Base-by-base conservation (phyloP, 1,140 invertebrate species). In the Bombyx mandarina region DNA sequence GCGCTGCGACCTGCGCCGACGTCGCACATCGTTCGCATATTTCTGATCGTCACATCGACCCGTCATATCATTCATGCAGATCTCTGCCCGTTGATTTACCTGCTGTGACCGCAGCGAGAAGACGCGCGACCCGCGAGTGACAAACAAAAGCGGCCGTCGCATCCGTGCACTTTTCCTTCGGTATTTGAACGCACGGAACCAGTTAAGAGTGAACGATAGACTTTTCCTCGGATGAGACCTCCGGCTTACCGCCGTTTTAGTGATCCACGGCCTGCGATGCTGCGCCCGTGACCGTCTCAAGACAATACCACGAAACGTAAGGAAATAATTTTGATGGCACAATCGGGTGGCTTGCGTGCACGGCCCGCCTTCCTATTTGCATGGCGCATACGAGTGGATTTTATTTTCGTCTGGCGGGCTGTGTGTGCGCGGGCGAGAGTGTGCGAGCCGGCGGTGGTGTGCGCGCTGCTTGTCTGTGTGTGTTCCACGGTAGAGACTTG, bases 301-400 rank as follows among this genome's bases (percentile, higher is more conserved):
- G 75, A 82, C 79, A 84, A 81, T 86, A 79, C 78, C 79, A 86
- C 83, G 75, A 82, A 86, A 86, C 81, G 81, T 86, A 86, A 86
- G 83, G 80, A 82, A 35, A 35, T 35, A 35, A 35, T 35, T 79
- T 75, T 75, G 65, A 73, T 74, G 77, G 75, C 78, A 78, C 72
- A 77, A 75, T 81, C 74, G 74, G 65, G 67, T 71, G 73, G 71
- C 64, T 77, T 66, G 81, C 72, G 73, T 79, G 74, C 69, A 58
- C 70, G 70, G 72, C 72, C 69, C 73, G 76, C 69, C 79, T 84
- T 84, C 81, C 82, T 83, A 85, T 85, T 86, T 81, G 83, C 83
- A 85, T 82, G 80, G 79, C 79, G 77, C 80, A 85, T 83, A 82
- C 77, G 79, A 82, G 80, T 83, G 80, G 73, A 79, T 86, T 86